Evolutionary conservation across 2,113 vertebrate species (phyloP), one percentile per base, ranked within the genome.

Genomic region (Phodopus roborovskii): DNA sequence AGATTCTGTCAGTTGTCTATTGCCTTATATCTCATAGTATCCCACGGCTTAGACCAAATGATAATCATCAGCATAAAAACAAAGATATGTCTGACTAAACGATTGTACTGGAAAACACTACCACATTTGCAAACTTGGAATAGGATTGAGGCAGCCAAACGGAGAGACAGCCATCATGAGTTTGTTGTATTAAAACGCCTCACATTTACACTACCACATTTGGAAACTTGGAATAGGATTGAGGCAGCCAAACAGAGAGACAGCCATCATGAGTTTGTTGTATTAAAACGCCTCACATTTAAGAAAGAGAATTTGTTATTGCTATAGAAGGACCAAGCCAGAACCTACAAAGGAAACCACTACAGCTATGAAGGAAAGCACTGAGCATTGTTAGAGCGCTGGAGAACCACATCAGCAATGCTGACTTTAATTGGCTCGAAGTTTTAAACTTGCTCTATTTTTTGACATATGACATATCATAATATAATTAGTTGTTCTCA

Each of bases 191-290:
- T 89, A 71, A 83, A 79, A 78, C 20, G 28, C 26, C 10, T 94
- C 5, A 53, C 56, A 78, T 90, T 94, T 93, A 91, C 26, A 78
- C 45, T 56, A 2, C 24, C 64, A 62, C 3, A 9, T 33, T 83
- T 92, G 92, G n/a, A 96, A 96, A 94, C 88, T 2, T 81, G 42
- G 22, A 79, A 66, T 58, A 75, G 78, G 90, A 95, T 24, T 26
- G 70, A 26, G 88, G 66, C 26, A 92, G 75, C 92, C 84, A 89
- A 75, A 45, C 12, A 17, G 12, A 90, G 28, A 92, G 42, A 45
- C n/a, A 36, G 70, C 56, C 56, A 87, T 79, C 70, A 85, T 81
- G 60, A 70, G 16, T 70, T 12, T 16, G 75, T 73, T 1, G 48
- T 71, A 58, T 85, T 89, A 71, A 83, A 79, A 78, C 20, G 28